Base-by-base conservation (phyloP, 2,888 invertebrate genomes). In the Agriotes lineatus region DNA sequence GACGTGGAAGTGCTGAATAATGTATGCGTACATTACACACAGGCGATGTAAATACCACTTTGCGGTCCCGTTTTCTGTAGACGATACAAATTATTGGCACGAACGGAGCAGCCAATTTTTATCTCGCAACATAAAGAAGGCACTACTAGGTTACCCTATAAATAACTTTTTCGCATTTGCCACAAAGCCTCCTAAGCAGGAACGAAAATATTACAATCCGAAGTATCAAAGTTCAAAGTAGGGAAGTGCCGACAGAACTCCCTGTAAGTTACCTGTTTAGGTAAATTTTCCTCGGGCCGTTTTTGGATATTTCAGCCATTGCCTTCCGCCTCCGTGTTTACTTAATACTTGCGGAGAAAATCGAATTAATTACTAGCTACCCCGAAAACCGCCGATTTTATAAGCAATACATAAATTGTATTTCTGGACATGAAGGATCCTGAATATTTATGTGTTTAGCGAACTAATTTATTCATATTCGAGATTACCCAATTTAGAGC, bases 1-100 rank as follows among this genome's bases (percentile, higher is more conserved):
- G 70, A 70, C 56, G 66, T 70, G 58, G 69, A 67, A 62, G 70
- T 66, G 62, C 57, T 70, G 70, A 70, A 70, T 70, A 70, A 70
- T 70, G 65, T 65, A 70, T 70, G 52, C 61, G 57, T 66, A 70
- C 65, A 66, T 70, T 66, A 70, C 70, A 58, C 54, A 57, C 62
- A 56, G 42, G 66, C 65, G 66, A 62, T 70, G 65, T 66, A 70
- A 70, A 70, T 70, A 67, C 70, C 52, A 62, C 66, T 70, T 70
- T 65, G 59, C 19, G 57, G 62, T 44, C 12, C 56, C 44, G 20
- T 60, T 63, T 59, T 58, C 52, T 64, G 18, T 37, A 63, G 50
- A 64, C 54, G 63, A 64, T 63, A 69, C 64, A 69, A 69, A 69
- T 69, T 69, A 64, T 69, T 52, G 62, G 19, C 62, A 57, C 58